Conservation (phyloP, 2,113 vertebrate genomes). For the Chaetops frenatus region DNA sequence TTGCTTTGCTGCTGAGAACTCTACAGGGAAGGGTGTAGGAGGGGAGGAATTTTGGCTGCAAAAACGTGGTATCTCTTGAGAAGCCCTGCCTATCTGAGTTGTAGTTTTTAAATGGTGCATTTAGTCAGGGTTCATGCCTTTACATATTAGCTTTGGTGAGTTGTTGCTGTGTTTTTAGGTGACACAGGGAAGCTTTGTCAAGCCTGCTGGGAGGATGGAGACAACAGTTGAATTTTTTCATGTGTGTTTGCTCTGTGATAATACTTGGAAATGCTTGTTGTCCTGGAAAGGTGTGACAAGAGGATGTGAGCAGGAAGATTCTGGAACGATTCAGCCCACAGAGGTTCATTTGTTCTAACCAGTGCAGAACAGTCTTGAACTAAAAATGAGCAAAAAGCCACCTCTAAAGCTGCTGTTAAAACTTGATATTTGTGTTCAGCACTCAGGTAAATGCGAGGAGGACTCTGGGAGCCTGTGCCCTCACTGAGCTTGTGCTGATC, state of each 20-base stretch:
- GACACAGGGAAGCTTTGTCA: not conserved
- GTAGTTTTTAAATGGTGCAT: not conserved
- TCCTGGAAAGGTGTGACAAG: not conserved
- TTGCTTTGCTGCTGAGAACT: not conserved
- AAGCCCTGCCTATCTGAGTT: not conserved
- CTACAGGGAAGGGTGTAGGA: not conserved
- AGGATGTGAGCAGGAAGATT: not conserved
- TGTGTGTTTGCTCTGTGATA: not conserved
- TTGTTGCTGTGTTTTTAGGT: not conserved
- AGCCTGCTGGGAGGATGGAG: not conserved
- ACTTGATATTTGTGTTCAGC: not conserved
- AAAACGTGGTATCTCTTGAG: not conserved
- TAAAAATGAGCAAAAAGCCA: not conserved
- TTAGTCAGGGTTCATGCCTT: not conserved
- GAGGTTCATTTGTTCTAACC: not conserved
- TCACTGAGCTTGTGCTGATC: too few species aligned
- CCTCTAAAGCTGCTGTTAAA: not conserved
- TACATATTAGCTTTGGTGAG: not conserved
- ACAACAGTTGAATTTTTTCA: not conserved
- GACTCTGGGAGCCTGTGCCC: not conserved
- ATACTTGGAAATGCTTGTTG: not conserved
- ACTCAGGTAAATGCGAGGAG: accelerated
- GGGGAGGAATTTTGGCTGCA: constrained; percentile 12
- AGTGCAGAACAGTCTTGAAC: not conserved
- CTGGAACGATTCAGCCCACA: not conserved